Conservation (phyloP, 2,113 vertebrate genomes). For the Nycticebus coucang region DNA sequence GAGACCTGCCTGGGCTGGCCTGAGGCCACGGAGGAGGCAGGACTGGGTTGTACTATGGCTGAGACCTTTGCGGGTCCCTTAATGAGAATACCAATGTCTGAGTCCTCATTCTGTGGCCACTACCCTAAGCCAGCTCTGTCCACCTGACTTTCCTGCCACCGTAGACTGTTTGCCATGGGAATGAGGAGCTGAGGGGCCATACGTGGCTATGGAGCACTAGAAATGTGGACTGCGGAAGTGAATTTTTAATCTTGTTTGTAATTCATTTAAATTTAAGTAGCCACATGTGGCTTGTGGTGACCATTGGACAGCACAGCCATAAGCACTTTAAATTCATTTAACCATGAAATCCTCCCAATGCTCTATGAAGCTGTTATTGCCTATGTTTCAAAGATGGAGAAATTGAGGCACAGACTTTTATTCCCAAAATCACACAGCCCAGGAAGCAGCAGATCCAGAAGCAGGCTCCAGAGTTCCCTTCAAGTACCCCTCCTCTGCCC, state of each 20-base stretch:
- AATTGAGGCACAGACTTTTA: background rate
- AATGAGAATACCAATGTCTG: accelerated
- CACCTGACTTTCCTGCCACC: background rate
- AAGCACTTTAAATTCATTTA: background rate
- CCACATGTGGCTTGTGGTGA: accelerated
- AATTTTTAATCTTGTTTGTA: background rate
- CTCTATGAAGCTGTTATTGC: too few relatives aligned
- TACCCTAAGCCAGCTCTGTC: accelerated
- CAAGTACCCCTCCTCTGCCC: too few relatives aligned
- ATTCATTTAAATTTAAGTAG: background rate
- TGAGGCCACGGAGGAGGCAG: background rate
- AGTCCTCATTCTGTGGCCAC: background rate
- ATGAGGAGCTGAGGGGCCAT: background rate
- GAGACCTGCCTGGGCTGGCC: background rate
- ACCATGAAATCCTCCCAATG: too few relatives aligned
- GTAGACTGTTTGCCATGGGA: accelerated
- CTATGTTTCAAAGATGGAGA: background rate
- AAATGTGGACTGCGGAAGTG: background rate
- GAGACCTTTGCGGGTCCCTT: background rate
- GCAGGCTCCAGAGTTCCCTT: background rate
- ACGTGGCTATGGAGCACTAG: background rate
- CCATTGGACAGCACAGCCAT: accelerated
- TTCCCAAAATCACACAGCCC: background rate
- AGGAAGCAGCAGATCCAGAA: background rate
- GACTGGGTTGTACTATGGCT: accelerated